Base-by-base conservation (phyloP, 37 sponge, comb jelly and placozoan genomes). In the Petrosia ficiformis region DNA sequence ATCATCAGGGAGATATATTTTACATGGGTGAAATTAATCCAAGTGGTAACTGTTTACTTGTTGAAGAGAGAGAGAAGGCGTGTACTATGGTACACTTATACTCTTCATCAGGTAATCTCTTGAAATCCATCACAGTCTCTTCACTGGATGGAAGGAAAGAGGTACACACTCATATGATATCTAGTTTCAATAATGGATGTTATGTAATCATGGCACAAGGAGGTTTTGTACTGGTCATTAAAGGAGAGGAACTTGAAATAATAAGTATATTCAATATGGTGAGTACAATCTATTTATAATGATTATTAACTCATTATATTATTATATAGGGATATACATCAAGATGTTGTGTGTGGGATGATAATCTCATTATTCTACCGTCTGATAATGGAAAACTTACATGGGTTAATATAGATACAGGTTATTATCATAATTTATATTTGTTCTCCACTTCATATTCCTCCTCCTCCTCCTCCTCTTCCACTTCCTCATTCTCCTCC, bases 341-440 rank as follows among this genome's bases (percentile, higher is more conserved):
- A 22, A 41, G 89, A 14, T 68, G 84, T 2, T 89, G 84, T 79
- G 74, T 75, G 31, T 89, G 89, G 89, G 89, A 89, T 60, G 71
- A 63, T 10, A 80, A 73, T 5, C 14, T 52, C 21, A 39, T 89
- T 31, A 70, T 89, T 1, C 32, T 89, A 32, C 89, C 89, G 8
- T 70, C 76, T 36, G 89, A 83, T 68, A 65, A 79, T 22, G 89
- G 89, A 6, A 79, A 59, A 31, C 65, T 83, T 39, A 68, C 76
- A 0, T 83, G 84, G 84, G 75, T 84, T 79, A 75, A 59, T n/a
- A n/a, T 43, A 28, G n/a, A 44, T 14, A 68, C 34, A 33, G 42
- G 70, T 40, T 36, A 64, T 10, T 14, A 32, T 8, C 11, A 64
- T 30, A 24, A 32, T 14, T 64, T n/a, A n/a, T 61, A n/a, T 6